Base-by-base conservation (phyloP, 1,140 invertebrate species). In the Manduca sexta region DNA sequence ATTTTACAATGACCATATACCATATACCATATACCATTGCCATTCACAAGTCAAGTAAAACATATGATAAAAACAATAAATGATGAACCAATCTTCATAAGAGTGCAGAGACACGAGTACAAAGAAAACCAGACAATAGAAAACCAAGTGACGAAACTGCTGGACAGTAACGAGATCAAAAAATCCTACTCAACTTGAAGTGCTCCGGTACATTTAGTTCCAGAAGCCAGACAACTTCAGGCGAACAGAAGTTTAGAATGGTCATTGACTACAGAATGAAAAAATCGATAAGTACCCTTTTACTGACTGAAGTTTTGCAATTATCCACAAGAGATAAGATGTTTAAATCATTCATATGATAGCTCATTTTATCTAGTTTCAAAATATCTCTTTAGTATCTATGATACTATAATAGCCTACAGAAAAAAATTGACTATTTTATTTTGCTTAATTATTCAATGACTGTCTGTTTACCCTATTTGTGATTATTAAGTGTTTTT, bases 131-230 rank as follows among this genome's bases (percentile, higher is more conserved):
- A 42, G 7, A 39, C 42, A 49, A 35, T 49, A 18, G 4, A 49
- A 18, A 42, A 15, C 0, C 47, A 49, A 35, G 45, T 47, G 6
- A 4, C 14, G 17, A 47, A 47, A 41, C 10, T 49, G 4, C 11
- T 42, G n/a, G 31, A 42, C 21, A 26, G 42, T 21, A 42, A 34
- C n/a, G 17, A 42, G 8, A 42, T 49, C 2, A 11, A 8, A 12
- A 16, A 35, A n/a, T 46, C 44, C 2, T 18, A 37, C 30, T 46
- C 44, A 21, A 31, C 44, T 4, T 50, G 49, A 34, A 45, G 30
- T 45, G 41, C 49, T 26, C 49, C 49, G 2, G 41, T 50, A 7
- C 49, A 38, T 13, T n/a, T 30, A 42, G 44, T n/a, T 42, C 41
- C 17, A 50, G 45, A 31, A 44, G 45, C 17, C 7, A 37, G 13